Conservation (phyloP, 2,113 vertebrate species). For the Dendrocopos noguchii region DNA sequence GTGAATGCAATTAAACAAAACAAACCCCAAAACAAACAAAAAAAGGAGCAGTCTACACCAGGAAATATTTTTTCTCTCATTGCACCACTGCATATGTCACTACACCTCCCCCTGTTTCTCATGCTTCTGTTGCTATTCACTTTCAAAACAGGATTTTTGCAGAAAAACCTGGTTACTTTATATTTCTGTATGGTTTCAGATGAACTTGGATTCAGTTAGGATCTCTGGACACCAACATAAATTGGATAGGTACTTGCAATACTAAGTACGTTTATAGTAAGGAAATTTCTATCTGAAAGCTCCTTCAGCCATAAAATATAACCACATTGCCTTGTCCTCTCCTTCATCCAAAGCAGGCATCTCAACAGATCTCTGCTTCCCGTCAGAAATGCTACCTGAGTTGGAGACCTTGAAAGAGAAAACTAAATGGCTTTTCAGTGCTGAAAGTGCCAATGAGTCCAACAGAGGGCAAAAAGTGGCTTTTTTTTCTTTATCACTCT, state of each 20-base stretch:
- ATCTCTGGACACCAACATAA: not conserved
- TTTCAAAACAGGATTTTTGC: not conserved
- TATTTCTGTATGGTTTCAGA: not conserved
- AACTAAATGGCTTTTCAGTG: not conserved
- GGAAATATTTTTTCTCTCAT: not conserved
- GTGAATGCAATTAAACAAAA: not conserved
- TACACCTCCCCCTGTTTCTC: not conserved
- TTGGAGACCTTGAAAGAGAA: not conserved
- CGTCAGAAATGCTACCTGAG: not conserved
- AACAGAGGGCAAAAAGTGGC: not conserved
- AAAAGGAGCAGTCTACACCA: not conserved
- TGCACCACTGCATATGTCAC: not conserved
- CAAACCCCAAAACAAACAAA: no score
- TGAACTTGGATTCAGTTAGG: not conserved
- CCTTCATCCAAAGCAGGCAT: not conserved
- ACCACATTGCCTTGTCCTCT: not conserved
- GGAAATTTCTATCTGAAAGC: not conserved
- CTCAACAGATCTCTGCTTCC: not conserved
- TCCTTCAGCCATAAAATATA: not conserved
- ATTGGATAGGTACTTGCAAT: not conserved
- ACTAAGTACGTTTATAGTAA: not conserved
- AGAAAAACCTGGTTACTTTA: not conserved
- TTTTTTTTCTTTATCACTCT: not conserved
- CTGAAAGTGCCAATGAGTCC: not conserved
- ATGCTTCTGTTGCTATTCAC: not conserved